Conservation (phyloP, 53 echinoderm and acorn worm genomes). For the Henricia sp. region DNA sequence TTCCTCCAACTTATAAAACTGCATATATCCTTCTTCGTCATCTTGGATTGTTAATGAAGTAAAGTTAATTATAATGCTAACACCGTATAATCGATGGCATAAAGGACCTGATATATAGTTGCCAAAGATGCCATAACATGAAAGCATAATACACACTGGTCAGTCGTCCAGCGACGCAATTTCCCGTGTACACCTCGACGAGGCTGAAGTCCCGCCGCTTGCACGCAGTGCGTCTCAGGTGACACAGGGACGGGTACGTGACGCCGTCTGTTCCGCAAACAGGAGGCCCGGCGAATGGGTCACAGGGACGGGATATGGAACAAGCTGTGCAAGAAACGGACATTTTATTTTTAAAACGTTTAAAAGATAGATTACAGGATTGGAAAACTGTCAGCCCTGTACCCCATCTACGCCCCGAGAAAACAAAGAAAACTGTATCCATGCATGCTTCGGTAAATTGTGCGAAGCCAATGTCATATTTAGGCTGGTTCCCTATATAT, state of each 20-base stretch:
- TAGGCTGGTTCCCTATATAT: too few relatives aligned
- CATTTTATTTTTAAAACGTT: not conserved
- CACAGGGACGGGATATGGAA: not conserved
- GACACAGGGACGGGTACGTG: conserved; percentile 45
- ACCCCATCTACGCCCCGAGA: too few relatives aligned
- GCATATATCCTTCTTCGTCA: too few relatives aligned
- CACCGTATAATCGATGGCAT: too few relatives aligned
- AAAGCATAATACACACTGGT: conserved; percentile 42
- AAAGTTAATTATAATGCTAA: too few relatives aligned
- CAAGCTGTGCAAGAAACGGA: not conserved
- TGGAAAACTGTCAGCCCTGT: too few relatives aligned
- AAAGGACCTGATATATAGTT: not conserved
- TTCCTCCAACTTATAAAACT: too few relatives aligned
- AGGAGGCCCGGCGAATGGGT: conserved; percentile 13
- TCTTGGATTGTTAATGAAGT: too few relatives aligned
- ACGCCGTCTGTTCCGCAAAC: conserved; percentile 43
- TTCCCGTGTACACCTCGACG: conserved; percentile 34
- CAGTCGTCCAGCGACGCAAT: conserved; percentile 16
- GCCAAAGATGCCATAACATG: not conserved
- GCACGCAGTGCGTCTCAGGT: conserved; percentile 43
- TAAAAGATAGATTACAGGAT: too few relatives aligned
- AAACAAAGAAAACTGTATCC: too few relatives aligned
- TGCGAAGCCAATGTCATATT: too few relatives aligned
- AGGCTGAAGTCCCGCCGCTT: conserved; percentile 33
- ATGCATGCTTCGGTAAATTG: too few relatives aligned